Evolutionary conservation across 1,140 invertebrate species (phyloP).

Genomic region (Polyergus mexicanus): DNA sequence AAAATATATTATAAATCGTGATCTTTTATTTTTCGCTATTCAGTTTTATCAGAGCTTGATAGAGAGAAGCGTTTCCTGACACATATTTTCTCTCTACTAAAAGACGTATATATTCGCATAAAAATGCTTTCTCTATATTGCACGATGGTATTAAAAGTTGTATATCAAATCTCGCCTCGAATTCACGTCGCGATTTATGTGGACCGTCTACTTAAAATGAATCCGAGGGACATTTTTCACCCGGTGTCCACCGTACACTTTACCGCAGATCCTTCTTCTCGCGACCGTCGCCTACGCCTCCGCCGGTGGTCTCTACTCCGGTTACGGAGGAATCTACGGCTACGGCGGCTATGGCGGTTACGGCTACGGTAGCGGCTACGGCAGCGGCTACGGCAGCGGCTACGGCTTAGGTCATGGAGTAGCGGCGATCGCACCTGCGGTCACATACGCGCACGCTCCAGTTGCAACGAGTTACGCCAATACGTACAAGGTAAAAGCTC

Average conservation of each 20-base stretch:
- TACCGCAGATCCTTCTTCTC: slow-evolving; percentile 78
- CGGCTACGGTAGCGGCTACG: slow-evolving; percentile 61
- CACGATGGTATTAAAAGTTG: neutral
- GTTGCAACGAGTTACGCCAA: slow-evolving; percentile 82
- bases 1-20: too few species aligned
- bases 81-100: neutral
- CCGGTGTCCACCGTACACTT: neutral
- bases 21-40: neutral
- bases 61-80: neutral
- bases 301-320: slow-evolving; percentile 77
- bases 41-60: neutral
- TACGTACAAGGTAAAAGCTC: slow-evolving; percentile 71
- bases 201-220: neutral
- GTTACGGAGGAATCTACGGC: slow-evolving; percentile 74
- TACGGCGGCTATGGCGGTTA: slow-evolving; percentile 70
- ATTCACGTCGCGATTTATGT: neutral
- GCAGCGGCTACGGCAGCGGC: slow-evolving; percentile 63
- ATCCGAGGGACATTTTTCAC: neutral
- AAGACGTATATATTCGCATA: neutral
- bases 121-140: neutral
- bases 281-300: slow-evolving; percentile 79
- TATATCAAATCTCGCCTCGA: neutral
- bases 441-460: slow-evolving; percentile 68
- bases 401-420: slow-evolving; percentile 63
- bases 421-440: slow-evolving; percentile 63